Base-by-base conservation (phyloP, 2,113 vertebrate species). In the Cyphomyrus plagiostoma region DNA sequence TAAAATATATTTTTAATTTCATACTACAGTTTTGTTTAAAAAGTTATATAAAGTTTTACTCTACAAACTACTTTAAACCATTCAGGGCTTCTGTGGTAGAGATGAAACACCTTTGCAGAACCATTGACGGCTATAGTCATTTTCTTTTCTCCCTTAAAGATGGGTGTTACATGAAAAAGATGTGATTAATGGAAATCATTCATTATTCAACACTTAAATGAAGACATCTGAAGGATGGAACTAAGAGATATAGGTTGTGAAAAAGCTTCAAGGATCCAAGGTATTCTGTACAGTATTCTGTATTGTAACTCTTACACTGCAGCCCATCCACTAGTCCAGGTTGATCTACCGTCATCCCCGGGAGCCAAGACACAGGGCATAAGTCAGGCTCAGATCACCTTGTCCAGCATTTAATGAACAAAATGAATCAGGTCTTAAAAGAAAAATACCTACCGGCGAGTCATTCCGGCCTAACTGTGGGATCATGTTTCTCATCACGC, bases 351-450 rank as follows among this genome's bases (percentile, higher is more conserved):
- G 30, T 39, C 77, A 17, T 62, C 84, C 42, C 19, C 58, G 15
- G 58, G 21, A 50, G 45, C 45, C 4, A 23, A 10, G 46, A 84
- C 39, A 35, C 62, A 30, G 30, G 9, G 62, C 26, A n/a, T 87
- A 86, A 87, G 39, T 89, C 58, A 86, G 80, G 19, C 46, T n/a
- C 56, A 15, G 35, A 53, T 52, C 89, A n/a, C 84, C 82, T 83
- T 35, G 58, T 48, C 85, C 62, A 11, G 89, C 17, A 11, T 52
- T 87, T 90, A 90, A 90, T 87, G 53, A 89, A 86, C 46, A 23
- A 23, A 52, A 89, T 89, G 84, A 90, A 86, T 90, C 89, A 90
- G 52, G 45, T 77, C 62, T 83, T 19, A 35, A 11, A 52, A 87
- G 85, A 52, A 39, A 52, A 9, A 58, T 21, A 19, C 48, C 50